These are phyloP conservation scores for Osmerus mordax DNA, from an alignment of 2,113 vertebrate species.

Conservation along the genomic window DNA sequence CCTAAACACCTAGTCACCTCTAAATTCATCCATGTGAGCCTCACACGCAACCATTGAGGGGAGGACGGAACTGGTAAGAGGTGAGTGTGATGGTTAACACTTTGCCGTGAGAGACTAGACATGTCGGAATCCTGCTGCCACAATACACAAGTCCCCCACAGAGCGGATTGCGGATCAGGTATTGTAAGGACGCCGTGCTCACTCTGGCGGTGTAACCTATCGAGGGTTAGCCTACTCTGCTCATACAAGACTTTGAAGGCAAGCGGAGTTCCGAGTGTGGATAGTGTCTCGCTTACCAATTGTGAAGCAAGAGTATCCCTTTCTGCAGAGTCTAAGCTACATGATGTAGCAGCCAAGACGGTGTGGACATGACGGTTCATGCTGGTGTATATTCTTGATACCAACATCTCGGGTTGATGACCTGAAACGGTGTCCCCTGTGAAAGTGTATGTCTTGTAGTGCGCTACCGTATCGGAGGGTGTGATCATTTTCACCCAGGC, in stretches of 20 bases:
- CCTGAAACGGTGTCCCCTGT: neutral
- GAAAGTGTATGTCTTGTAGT: neutral
- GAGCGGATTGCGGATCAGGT: neutral
- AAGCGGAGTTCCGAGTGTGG: neutral
- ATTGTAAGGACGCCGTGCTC: neutral
- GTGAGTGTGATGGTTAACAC: neutral
- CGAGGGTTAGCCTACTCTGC: neutral
- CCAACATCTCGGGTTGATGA: neutral
- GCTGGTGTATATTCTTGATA: neutral
- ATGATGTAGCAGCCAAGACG: neutral
- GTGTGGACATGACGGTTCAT: neutral
- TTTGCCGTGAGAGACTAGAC: neutral
- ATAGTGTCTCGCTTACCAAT: neutral
- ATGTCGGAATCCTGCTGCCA: neutral
- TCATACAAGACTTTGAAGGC: neutral
- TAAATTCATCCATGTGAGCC: too few species aligned
- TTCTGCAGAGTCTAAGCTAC: neutral
- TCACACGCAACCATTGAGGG: too few species aligned
- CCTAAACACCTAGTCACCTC: too few species aligned
- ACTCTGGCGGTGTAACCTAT: neutral
- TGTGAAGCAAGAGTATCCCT: neutral
- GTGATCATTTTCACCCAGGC: neutral
- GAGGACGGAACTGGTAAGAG: neutral
- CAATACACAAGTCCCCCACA: neutral
- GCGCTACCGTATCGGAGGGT: too few species aligned